Base-by-base conservation (phyloP, 1,140 invertebrate genomes). In the Saccostrea echinata region DNA sequence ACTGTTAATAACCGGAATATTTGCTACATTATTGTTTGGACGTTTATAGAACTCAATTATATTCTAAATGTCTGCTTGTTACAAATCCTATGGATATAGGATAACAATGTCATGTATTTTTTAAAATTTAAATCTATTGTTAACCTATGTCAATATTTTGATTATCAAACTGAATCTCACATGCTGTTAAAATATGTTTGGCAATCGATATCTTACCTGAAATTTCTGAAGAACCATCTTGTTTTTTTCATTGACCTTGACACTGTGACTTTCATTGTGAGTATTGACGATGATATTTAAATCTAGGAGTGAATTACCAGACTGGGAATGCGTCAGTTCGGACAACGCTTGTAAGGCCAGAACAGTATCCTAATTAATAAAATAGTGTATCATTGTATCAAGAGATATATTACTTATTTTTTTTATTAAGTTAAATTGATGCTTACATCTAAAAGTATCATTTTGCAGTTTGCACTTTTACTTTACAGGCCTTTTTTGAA, bases 221-320 rank as follows among this genome's bases (percentile, higher is more conserved):
- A 21, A 35, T 24, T 51, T 83, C 43, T 83, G 81, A 51, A 83
- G 51, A 83, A 83, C 81, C 81, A 83, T 83, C 18, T 24, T 24
- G 21, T 83, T 83, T 24, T 21, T 53, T 53, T 43, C 33, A 24
- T 83, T 83, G 51, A 83, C 35, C 13, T 35, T 51, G 81, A 83
- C 52, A 18, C 12, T 83, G 51, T 83, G 81, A 83, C 30, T 51
- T 83, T 52, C 51, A 27, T 12, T 51, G 13, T 83, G 30, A 21
- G 35, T 83, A 16, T 83, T 12, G 43, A 83, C 51, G 18, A 52
- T 52, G 21, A 83, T 16, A 27, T 35, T 27, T 35, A 83, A 83
- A 52, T 83, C 43, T 51, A 21, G 33, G 12, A 24, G 18, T 35
- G 33, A 51, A 51, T n/a, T 83, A 3, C 81, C 81, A 13, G n/a